phyloP scores from a whole-genome alignment of 2,888 invertebrate species.

The Pristionchus arcanus region DNA sequence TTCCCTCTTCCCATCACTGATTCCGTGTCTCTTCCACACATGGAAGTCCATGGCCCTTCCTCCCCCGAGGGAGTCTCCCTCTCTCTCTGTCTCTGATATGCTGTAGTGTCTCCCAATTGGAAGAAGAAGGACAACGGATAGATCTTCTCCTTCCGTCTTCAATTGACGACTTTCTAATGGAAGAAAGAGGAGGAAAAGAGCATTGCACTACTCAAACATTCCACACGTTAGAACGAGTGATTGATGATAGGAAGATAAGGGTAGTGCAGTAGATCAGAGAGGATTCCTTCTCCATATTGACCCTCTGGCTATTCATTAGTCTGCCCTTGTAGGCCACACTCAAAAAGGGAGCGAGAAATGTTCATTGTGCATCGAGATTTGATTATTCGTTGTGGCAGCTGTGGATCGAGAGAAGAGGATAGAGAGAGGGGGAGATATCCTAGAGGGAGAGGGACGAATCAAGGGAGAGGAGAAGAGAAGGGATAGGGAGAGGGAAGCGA shows the following conservation, averaged over 20 bases:
- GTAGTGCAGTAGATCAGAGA: neutral
- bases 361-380: constrained; percentile 49
- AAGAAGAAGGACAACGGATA: constrained; percentile 33
- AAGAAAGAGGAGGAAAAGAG: constrained; percentile 25
- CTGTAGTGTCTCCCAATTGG: constrained; percentile 48
- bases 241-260: neutral
- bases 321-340: constrained; percentile 4
- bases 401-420: constrained; percentile 39
- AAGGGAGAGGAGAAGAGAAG: neutral
- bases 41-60: neutral
- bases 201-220: constrained; percentile 10
- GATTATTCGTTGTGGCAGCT: constrained; percentile 53
- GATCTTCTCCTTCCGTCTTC: neutral
- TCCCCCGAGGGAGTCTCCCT: constrained; percentile 1
- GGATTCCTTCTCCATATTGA: neutral
- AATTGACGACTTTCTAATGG: constrained; percentile 42
- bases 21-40: constrained; percentile 24
- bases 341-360: constrained; percentile 13
- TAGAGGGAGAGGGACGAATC: constrained; percentile 17
- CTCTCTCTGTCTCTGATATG: neutral
- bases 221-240: neutral
- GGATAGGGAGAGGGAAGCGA: neutral
- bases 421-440: constrained; percentile 23
- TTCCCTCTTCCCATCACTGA: constrained; percentile 1
- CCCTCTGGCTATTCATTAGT: neutral